Evolutionary conservation across 1,140 invertebrate species (phyloP).

Genomic region (Xylocopa sonorina): DNA sequence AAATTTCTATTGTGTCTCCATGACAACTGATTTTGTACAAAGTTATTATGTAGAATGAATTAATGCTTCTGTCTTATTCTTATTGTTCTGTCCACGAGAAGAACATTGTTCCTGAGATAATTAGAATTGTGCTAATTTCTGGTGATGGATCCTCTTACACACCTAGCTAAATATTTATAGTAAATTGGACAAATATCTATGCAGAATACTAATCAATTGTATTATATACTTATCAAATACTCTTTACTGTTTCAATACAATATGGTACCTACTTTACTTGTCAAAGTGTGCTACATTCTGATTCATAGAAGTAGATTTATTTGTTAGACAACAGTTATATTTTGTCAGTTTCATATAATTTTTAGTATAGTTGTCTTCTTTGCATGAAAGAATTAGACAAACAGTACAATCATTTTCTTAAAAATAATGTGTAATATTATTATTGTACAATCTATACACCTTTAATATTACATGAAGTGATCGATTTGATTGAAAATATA

Average conservation of each 20-base stretch:
- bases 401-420: neutral
- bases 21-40: constrained; percentile 22
- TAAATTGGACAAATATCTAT: constrained; percentile 54
- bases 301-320: constrained; percentile 73
- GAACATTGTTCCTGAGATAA: constrained; percentile 23
- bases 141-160: constrained; percentile 69
- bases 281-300: constrained; percentile 79
- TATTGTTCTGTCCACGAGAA: constrained; percentile 27
- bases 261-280: constrained; percentile 81
- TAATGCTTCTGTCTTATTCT: constrained; percentile 30
- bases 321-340: constrained; percentile 42
- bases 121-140: constrained; percentile 58
- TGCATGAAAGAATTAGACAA: constrained; percentile 44
- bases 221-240: constrained; percentile 41
- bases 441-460: neutral
- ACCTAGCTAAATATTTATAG: constrained; percentile 56
- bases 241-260: constrained; percentile 56
- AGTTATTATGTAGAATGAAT: constrained; percentile 6
- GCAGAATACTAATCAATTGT: constrained; percentile 52
- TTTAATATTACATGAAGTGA: constrained; percentile 12
- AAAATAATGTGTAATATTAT: neutral
- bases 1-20: constrained; percentile 16
- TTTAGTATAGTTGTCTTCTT: constrained; percentile 25
- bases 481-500: constrained; percentile 12
- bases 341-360: constrained; percentile 5